These are phyloP conservation scores for Mya arenaria DNA, from an alignment of 1,140 invertebrate genomes.

Conservation along the genomic window DNA sequence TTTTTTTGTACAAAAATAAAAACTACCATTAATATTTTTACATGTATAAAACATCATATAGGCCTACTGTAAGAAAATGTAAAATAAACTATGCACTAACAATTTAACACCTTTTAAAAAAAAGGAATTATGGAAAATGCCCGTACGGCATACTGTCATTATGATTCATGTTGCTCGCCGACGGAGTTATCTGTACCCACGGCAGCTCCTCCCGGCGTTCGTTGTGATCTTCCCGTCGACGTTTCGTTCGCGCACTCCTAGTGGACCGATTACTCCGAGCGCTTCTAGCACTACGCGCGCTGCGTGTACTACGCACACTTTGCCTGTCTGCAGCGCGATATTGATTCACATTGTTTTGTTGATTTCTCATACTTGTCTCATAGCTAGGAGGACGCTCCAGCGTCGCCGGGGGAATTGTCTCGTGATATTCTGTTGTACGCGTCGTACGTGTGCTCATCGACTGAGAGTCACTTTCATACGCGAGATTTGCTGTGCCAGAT, in stretches of 20 bases:
- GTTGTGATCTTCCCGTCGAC: conserved; percentile 51
- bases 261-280: conserved; percentile 64
- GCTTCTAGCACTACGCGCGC: conserved; percentile 69
- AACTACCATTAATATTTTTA: too few relatives aligned
- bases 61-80: too few relatives aligned
- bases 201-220: conserved; percentile 71
- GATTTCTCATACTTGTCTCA: conserved; percentile 73
- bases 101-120: too few relatives aligned
- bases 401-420: conserved; percentile 56
- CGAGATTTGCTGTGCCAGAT: conserved; percentile 26
- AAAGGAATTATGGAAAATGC: conserved; percentile 63
- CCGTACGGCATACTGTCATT: conserved; percentile 59
- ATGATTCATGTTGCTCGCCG: conserved; percentile 51
- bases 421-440: conserved; percentile 28
- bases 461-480: conserved; percentile 35
- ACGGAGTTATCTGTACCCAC: conserved; percentile 78
- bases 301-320: conserved; percentile 65
- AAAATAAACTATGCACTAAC: too few relatives aligned
- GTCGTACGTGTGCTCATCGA: conserved; percentile 39
- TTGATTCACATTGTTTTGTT: conserved; percentile 59
- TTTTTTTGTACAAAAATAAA: too few relatives aligned
- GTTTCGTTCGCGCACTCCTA: conserved; percentile 61
- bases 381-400: conserved; percentile 75
- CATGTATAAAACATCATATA: too few relatives aligned
- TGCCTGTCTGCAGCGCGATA: conserved; percentile 72